Percentiles rank a stretch among this genome's conserved stretches.
phyloP scores from a whole-genome alignment of 1,140 invertebrate species.

The Bombus ignitus region DNA sequence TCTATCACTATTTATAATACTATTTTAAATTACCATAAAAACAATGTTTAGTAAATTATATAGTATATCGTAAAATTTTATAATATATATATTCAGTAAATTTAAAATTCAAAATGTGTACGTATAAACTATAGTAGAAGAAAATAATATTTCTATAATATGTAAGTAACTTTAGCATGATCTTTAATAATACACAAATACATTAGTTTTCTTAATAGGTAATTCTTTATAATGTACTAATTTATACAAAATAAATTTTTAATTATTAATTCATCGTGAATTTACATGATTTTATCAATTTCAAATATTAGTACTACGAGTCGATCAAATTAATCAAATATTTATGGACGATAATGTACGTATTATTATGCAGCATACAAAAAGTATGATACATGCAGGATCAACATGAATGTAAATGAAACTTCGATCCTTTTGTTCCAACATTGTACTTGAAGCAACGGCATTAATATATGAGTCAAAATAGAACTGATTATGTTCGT shows the following conservation, averaged over 20 bases:
- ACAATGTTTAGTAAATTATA: too few species aligned
- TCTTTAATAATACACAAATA: too few species aligned
- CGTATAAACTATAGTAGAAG: too few species aligned
- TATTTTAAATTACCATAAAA: too few species aligned
- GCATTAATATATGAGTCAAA: conserved; percentile 3
- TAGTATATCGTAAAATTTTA: too few species aligned
- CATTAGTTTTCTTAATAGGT: too few species aligned
- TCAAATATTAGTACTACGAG: background rate
- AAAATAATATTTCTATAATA: too few species aligned
- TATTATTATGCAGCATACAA: background rate
- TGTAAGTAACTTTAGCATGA: too few species aligned
- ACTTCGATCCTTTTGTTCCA: conserved; percentile 19
- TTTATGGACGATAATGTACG: background rate
- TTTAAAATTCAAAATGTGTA: background rate
- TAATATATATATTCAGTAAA: background rate
- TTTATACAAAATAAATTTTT: too few species aligned
- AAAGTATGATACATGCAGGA: background rate
- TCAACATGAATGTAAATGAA: conserved; percentile 38
- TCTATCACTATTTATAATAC: too few species aligned
- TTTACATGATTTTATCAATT: background rate
- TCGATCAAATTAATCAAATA: background rate
- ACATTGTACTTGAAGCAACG: background rate
- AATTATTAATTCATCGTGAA: too few species aligned
- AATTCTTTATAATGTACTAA: too few species aligned
- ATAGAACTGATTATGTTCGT: conserved; percentile 2